Evolutionary conservation across 1,140 invertebrate genomes (phyloP).

Genomic region (Ceratitis capitata): DNA sequence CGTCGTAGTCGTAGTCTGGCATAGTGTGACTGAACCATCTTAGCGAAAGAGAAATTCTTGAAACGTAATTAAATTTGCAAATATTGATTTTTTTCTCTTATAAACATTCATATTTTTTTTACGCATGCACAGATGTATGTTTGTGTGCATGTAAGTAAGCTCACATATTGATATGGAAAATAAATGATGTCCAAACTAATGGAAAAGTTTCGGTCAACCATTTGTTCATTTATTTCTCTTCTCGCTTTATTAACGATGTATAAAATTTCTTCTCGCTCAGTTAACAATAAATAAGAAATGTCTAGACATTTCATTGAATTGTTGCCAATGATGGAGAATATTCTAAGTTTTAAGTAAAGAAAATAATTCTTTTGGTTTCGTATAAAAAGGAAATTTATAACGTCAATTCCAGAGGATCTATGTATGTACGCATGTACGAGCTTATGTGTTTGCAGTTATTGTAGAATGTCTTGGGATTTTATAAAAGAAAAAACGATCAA

Average conservation of each 20-base stretch:
- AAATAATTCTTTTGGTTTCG: no score
- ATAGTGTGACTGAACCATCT: no score
- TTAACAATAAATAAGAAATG: conserved; percentile 13
- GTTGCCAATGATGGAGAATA: not conserved
- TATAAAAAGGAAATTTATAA: no score
- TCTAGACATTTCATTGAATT: not conserved
- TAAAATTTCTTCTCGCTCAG: not conserved
- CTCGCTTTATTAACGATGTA: not conserved
- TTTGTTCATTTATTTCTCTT: not conserved
- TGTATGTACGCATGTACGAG: no score
- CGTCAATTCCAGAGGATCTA: no score
- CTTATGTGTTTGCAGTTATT: no score
- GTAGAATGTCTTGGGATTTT: no score
- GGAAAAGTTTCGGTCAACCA: not conserved
- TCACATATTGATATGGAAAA: not conserved
- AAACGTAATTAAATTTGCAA: not conserved
- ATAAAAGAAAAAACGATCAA: no score
- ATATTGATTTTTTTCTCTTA: not conserved
- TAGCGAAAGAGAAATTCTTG: no score
- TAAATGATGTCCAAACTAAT: not conserved
- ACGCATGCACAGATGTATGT: not conserved
- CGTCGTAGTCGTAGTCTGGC: no score
- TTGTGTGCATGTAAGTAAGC: not conserved
- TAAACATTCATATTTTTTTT: not conserved
- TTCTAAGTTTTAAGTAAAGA: no score